Percentiles rank a stretch among this genome's conserved stretches.
Conservation (phyloP, 2,113 vertebrate species). For the Calonectris borealis region DNA sequence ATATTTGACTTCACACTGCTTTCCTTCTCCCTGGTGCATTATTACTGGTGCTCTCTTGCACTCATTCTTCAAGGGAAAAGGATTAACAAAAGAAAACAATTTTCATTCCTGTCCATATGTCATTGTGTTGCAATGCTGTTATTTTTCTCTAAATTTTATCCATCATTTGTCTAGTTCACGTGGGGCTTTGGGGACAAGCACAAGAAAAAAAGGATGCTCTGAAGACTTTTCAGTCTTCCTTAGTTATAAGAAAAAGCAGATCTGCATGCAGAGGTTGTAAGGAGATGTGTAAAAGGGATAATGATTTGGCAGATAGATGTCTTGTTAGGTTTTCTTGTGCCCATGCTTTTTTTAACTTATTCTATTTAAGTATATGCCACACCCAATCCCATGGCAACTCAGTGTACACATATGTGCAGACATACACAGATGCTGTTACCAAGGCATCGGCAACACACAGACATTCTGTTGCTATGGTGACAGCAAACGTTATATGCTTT, state of each 20-base stretch:
- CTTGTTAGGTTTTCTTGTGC: not conserved
- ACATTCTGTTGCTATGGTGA: not conserved
- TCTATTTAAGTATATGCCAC: not conserved
- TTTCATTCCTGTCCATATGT: not conserved
- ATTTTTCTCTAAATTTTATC: not conserved
- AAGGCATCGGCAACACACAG: not conserved
- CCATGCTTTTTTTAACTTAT: not conserved
- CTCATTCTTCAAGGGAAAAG: not conserved
- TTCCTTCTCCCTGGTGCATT: not conserved
- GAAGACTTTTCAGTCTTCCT: not conserved
- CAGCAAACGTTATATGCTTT: not conserved
- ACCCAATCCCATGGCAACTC: not conserved
- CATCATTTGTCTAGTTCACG: not conserved
- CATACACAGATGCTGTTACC: not conserved
- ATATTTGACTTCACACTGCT: not conserved
- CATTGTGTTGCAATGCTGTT: not conserved
- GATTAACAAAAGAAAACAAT: not conserved
- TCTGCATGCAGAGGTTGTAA: not conserved
- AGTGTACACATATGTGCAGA: not conserved
- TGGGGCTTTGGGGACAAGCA: not conserved
- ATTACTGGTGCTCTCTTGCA: not conserved
- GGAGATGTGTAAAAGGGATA: not conserved
- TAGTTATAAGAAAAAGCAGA: not conserved
- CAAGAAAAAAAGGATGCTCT: not conserved
- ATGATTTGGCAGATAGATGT: not conserved